Percentiles rank a stretch among this genome's conserved stretches.
Conservation (phyloP, 92 coral and sea anemone species). For the Chrysogorgia sp. region DNA sequence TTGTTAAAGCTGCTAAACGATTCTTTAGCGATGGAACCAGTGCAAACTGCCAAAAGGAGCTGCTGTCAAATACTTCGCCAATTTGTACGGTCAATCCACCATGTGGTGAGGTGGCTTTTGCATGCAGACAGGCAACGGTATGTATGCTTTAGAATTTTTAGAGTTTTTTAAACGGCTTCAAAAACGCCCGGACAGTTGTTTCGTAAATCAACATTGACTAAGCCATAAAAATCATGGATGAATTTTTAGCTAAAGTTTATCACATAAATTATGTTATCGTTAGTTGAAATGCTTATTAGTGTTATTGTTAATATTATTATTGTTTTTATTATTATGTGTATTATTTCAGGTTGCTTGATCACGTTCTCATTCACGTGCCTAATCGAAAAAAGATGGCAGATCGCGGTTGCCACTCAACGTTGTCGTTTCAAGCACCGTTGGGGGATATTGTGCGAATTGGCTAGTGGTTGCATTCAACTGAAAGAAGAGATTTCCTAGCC, state of each 20-base stretch:
- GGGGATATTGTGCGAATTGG: conserved; percentile 12
- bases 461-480: conserved; percentile 33
- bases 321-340: too few relatives aligned
- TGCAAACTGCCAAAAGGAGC: conserved; percentile 31
- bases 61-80: conserved; percentile 50
- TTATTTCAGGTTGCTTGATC: too few relatives aligned
- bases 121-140: conserved; percentile 60
- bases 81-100: conserved; percentile 58
- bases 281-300: too few relatives aligned
- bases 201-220: too few relatives aligned
- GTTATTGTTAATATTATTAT: too few relatives aligned
- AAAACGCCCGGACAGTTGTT: not conserved
- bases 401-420: not conserved
- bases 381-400: not conserved
- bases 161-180: not conserved
- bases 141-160: too few relatives aligned
- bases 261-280: too few relatives aligned
- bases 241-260: too few relatives aligned
- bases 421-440: conserved; percentile 33
- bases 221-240: too few relatives aligned
- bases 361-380: conserved; percentile 12
- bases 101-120: conserved; percentile 52
- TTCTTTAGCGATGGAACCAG: conserved; percentile 58
- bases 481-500: not conserved
- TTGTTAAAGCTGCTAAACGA: conserved; percentile 61